Evolutionary conservation across 2,797 vertebrate species (phyloP), one percentile per base, ranked within the genome.

Genomic region (Percopsis omiscomaycus): DNA sequence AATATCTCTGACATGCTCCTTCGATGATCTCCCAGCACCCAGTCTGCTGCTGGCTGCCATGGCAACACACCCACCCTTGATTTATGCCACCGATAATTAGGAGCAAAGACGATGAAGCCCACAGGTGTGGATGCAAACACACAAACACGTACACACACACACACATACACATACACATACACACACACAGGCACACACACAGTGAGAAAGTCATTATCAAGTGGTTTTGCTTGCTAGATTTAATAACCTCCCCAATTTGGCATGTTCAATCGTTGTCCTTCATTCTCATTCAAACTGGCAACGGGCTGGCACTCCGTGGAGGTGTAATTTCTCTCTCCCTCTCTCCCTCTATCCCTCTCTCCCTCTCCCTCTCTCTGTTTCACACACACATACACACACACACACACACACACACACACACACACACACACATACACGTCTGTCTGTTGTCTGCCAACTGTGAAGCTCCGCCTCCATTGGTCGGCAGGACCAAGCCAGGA

Each of bases 71-170:
- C 81, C 69, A 59, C 79, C 64, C 27, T 60, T 89, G 86, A 90
- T 89, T 89, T 84, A 87, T 87, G 79, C 86, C 64, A 71, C 71
- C 64, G 76, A 89, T 90, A 89, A 90, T 89, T 85, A 88, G 82
- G 81, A 79, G 73, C 59, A 76, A 66, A 85, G 71, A 88, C 71
- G 81, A 83, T 75, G 51, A 73, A 78, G 77, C 69, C 69, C 77
- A 83, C 81, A 89, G 84, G 84, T 89, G 83, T 83, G 77, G 80
- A 77, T 77, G 74, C 80, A 87, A 74, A 80, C 78, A 81, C 59
- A 66, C 67, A 75, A 60, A 55, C 54, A 37, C 29, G 14, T 29
- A n/a, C 29, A 15, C 54, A 55, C 13, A 37, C 46, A 11, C 46
- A 45, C 46, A 10, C 46, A 27, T 54, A 46, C 55, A 59, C 59